Evolutionary conservation across 1,140 invertebrate genomes (phyloP), one percentile per base, ranked within the genome.

Genomic region (Drosophila kikkawai): DNA sequence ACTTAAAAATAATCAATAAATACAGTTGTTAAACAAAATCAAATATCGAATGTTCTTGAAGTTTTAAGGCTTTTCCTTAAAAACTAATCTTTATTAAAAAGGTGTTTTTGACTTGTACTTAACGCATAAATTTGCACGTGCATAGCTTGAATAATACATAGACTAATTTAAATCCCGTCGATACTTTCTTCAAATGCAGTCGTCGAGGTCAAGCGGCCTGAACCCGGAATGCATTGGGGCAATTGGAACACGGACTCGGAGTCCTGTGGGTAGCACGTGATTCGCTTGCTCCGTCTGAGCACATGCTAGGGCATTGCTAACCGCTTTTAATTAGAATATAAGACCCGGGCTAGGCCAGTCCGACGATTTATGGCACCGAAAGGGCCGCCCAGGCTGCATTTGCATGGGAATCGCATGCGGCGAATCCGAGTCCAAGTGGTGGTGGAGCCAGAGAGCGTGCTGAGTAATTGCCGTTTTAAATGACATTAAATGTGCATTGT

Each of bases 381-480:
- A 76, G 75, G 80, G 80, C 69, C 78, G 65, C 67, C 70, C 48
- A 26, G 53, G 32, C 41, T 47, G 50, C 44, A 84, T 88, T 88
- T 88, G 80, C 84, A 88, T 88, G 69, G 61, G 64, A 83, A 88
- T 88, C 70, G 85, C 85, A 90, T 88, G 85, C 69, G 75, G 55
- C 66, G 71, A 87, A 67, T 76, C 67, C 53, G 80, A 76, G 61
- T 64, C 41, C 22, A 74, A 56, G 75, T 68, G 68, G 71, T 45
- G 4, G 45, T 2, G 45, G 12, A 47, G 45, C 45, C 44, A 1
- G 34, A 34, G 63, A 82, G 80, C 83, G 80, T 87, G 84, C 83
- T 82, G 83, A 87, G 79, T 87, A 87, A 87, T 87, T 87, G 83
- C 83, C 75, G 73, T 80, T 87, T 87, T 87, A 87, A 87, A 87